Conservation (phyloP, 1,140 invertebrate genomes). For the Lepidurus apus region DNA sequence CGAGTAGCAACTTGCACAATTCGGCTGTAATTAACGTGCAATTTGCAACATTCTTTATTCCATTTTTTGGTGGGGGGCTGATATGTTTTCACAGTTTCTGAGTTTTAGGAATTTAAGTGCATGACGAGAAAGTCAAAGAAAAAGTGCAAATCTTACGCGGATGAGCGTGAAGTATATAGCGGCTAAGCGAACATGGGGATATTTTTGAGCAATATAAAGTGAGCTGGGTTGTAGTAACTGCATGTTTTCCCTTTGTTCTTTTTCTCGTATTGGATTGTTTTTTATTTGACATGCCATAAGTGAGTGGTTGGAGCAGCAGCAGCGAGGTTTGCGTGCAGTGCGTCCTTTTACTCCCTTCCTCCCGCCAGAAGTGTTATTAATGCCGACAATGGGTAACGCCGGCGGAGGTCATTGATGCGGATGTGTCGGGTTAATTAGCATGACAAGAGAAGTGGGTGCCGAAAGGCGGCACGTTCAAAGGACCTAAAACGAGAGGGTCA, state of each 20-base stretch:
- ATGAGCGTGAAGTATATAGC: too few relatives aligned
- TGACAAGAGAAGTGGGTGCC: slow-evolving; percentile 20
- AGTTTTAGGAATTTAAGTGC: too few relatives aligned
- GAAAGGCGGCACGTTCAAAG: slow-evolving; percentile 20
- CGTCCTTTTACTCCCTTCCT: slow-evolving; percentile 18
- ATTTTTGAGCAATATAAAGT: too few relatives aligned
- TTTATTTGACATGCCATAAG: neutral
- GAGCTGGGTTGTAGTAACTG: neutral
- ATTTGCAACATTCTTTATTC: too few relatives aligned
- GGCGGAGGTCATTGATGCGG: slow-evolving; percentile 20
- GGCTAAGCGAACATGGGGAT: too few relatives aligned
- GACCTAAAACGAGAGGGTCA: slow-evolving; percentile 1
- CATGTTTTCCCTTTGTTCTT: neutral
- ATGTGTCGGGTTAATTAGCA: slow-evolving; percentile 21
- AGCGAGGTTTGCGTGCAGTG: slow-evolving; percentile 12
- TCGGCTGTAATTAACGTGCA: too few relatives aligned
- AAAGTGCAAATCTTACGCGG: too few relatives aligned
- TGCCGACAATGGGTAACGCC: slow-evolving; percentile 12
- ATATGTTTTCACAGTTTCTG: too few relatives aligned
- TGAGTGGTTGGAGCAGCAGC: neutral
- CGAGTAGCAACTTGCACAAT: too few relatives aligned
- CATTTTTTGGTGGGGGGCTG: too few relatives aligned
- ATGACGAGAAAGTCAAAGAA: too few relatives aligned
- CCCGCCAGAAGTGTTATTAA: slow-evolving; percentile 14
- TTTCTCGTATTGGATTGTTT: neutral